Conservation (phyloP, 2,888 invertebrate species). For the Protodeltote pygarga region DNA sequence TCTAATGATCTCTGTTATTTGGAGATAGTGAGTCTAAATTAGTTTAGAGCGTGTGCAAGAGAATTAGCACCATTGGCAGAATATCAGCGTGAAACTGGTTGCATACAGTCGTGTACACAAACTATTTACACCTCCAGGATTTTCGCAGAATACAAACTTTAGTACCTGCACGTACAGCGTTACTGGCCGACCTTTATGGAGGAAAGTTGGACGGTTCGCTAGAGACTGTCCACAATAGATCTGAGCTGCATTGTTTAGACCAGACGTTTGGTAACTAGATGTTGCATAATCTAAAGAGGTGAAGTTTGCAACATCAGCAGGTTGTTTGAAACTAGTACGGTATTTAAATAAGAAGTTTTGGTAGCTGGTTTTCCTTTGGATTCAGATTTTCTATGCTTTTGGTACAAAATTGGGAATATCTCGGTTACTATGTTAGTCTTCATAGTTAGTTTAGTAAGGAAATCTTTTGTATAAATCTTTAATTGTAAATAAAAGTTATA, state of each 20-base stretch:
- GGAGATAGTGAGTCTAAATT: no score
- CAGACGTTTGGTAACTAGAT: slow-evolving; percentile 1
- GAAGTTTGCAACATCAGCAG: slow-evolving; percentile 9
- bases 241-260: slow-evolving; percentile 27
- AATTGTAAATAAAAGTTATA: no score
- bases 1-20: no score
- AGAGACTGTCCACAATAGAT: slow-evolving; percentile 16
- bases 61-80: not conserved
- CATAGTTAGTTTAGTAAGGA: no score
- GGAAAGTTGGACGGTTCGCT: slow-evolving; percentile 17
- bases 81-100: not conserved
- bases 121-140: slow-evolving; percentile 25
- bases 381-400: no score
- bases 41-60: not conserved
- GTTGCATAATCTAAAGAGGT: slow-evolving; percentile 5
- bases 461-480: no score
- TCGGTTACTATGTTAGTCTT: no score
- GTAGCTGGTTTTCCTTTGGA: no score
- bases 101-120: slow-evolving; percentile 17
- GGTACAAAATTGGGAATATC: no score
- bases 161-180: slow-evolving; percentile 7
- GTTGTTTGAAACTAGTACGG: slow-evolving; percentile 1
- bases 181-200: slow-evolving; percentile 15
- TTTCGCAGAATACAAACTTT: slow-evolving; percentile 18
- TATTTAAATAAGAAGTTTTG: not conserved